Base-by-base conservation (phyloP, 2,113 vertebrate genomes). In the Etia nguti region DNA sequence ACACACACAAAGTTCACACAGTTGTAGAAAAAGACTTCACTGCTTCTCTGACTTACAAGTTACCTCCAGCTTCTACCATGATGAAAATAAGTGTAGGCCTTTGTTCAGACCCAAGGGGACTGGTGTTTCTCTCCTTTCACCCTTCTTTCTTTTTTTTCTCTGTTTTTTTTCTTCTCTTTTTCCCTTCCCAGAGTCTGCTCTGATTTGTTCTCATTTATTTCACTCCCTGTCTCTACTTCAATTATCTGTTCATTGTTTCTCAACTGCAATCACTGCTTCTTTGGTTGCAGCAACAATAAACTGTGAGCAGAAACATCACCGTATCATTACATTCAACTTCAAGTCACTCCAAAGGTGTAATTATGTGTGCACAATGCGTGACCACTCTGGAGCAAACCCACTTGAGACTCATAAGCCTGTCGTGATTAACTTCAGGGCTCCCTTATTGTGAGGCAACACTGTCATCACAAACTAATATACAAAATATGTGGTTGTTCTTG, bases 51-150 rank as follows among this genome's bases (percentile, higher is more conserved):
- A 91, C 81, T 84, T 80, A 70, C 79, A 54, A 48, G 88, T 92
- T 92, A 90, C 82, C 50, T 87, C 31, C 70, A 80, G 87, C 85
- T 80, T 92, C 79, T 77, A 46, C 62, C 83, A 75, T 91, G 85
- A 94, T 89, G 88, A 87, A 87, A 92, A 92, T 29, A 3, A 86
- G 79, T 79, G 88, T 50, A 56, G 83, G 80, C 79, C 85, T 86
- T 86, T 90, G 68, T 79, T 92, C 84, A 20, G 36, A 56, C 75
- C 52, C 87, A 10, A 31, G 50, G 82, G 68, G 54, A 41, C 84
- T 36, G 15, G 6, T 5, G 24, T 34, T 83, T 34, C 36, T 79
- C 55, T 82, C 29, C 29, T 68, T 77, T 68, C 79, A 24, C 56
- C 20, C 52, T 29, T 52, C 65, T 81, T 34, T 52, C 16, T 20